Conservation (phyloP, 2,888 invertebrate species). For the Drosophila birchii region DNA sequence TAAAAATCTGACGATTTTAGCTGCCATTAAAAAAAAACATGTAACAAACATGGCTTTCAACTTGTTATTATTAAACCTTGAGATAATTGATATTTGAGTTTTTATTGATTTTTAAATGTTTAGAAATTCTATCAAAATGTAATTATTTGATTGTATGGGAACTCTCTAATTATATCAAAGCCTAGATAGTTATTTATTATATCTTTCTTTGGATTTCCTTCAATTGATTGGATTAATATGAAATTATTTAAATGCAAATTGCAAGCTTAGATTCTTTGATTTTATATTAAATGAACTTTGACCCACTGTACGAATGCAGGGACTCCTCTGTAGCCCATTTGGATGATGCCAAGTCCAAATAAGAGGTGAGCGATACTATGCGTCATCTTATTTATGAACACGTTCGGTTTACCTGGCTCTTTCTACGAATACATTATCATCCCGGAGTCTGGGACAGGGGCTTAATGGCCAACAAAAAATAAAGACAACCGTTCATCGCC, state of each 20-base stretch:
- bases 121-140: too few relatives aligned
- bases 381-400: slow-evolving; percentile 28
- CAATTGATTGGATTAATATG: neutral
- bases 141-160: too few relatives aligned
- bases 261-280: neutral
- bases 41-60: too few relatives aligned
- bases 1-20: too few relatives aligned
- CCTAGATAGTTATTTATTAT: too few relatives aligned
- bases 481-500: neutral
- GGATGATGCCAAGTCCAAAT: slow-evolving; percentile 26
- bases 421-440: slow-evolving; percentile 26
- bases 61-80: too few relatives aligned
- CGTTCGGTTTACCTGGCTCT: slow-evolving; percentile 15
- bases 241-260: neutral
- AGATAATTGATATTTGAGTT: too few relatives aligned
- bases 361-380: slow-evolving; percentile 27
- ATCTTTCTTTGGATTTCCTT: too few relatives aligned
- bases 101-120: too few relatives aligned
- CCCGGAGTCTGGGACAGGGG: slow-evolving; percentile 4
- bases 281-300: neutral
- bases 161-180: too few relatives aligned
- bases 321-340: slow-evolving; percentile 25
- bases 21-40: too few relatives aligned
- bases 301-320: slow-evolving; percentile 28
- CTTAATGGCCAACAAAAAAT: slow-evolving; percentile 8